These are phyloP conservation scores for Bathynomus jamesi DNA, from an alignment of 1,140 invertebrate species.

Conservation along the genomic window DNA sequence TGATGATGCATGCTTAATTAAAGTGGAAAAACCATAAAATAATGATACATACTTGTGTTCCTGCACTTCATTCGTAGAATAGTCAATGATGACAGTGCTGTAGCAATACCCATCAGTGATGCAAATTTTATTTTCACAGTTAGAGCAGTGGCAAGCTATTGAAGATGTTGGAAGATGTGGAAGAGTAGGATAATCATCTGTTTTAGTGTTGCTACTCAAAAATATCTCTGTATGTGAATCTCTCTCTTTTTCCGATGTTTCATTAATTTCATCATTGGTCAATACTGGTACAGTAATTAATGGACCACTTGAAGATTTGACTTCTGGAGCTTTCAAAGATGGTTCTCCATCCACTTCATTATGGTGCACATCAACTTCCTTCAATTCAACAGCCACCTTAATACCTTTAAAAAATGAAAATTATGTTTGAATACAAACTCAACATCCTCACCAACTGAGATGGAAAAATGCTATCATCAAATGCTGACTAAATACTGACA, in stretches of 20 bases:
- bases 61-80: background rate
- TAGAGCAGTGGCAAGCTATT: background rate
- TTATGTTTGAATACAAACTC: too few relatives aligned
- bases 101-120: background rate
- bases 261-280: background rate
- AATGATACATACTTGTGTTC: background rate
- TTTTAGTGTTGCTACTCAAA: background rate
- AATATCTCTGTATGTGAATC: background rate
- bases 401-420: too few relatives aligned
- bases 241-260: background rate
- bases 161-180: background rate
- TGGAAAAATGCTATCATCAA: too few relatives aligned
- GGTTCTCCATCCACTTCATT: too few relatives aligned
- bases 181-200: background rate
- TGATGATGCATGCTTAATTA: too few relatives aligned
- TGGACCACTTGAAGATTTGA: too few relatives aligned
- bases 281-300: background rate
- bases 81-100: background rate
- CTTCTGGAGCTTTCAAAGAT: too few relatives aligned
- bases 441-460: too few relatives aligned
- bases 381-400: too few relatives aligned
- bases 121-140: background rate
- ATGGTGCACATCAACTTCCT: too few relatives aligned
- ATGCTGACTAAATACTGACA: too few relatives aligned
- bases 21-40: too few relatives aligned